Conservation (phyloP, 2,888 invertebrate genomes). For the Notodromas monacha region DNA sequence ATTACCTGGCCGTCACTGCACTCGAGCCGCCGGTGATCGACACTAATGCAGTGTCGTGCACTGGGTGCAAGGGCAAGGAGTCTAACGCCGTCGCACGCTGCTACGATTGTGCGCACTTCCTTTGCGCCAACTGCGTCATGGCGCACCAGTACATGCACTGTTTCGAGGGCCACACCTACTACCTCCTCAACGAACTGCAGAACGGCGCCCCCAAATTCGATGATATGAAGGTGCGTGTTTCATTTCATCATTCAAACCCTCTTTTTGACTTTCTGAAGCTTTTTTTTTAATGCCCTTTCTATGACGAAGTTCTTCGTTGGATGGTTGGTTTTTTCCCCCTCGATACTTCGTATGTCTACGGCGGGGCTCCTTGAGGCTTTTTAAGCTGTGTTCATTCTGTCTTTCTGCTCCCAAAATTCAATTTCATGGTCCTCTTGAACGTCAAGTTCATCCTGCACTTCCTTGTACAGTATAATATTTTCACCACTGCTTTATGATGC, state of each 20-base stretch:
- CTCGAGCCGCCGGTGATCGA: slow-evolving; percentile 16
- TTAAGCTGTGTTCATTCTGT: too few relatives aligned
- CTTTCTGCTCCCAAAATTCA: too few relatives aligned
- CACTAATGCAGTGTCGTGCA: slow-evolving; percentile 29
- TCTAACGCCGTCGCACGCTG: slow-evolving; percentile 79
- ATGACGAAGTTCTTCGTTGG: too few relatives aligned
- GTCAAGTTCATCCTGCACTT: too few relatives aligned
- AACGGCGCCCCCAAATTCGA: slow-evolving; percentile 10
- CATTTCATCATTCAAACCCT: slow-evolving; percentile 13
- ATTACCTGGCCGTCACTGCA: slow-evolving; percentile 23
- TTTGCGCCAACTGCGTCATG: slow-evolving; percentile 90
- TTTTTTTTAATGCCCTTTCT: too few relatives aligned
- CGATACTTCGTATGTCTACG: too few relatives aligned
- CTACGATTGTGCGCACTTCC: slow-evolving; percentile 76
- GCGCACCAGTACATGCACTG: slow-evolving; percentile 47
- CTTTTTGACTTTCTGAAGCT: slow-evolving; percentile 5
- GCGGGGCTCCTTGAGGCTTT: too few relatives aligned
- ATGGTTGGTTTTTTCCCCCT: too few relatives aligned
- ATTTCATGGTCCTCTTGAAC: too few relatives aligned
- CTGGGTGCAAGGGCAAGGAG: slow-evolving; percentile 81
- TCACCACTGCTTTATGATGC: too few relatives aligned
- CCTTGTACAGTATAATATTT: too few relatives aligned
- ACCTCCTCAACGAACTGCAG: slow-evolving; percentile 23
- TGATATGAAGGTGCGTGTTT: slow-evolving; percentile 1
- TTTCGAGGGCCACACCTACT: slow-evolving; percentile 73